Evolutionary conservation across 2,113 vertebrate species (phyloP), one percentile per base, ranked within the genome.

Genomic region (Brachionichthys hirsutus): DNA sequence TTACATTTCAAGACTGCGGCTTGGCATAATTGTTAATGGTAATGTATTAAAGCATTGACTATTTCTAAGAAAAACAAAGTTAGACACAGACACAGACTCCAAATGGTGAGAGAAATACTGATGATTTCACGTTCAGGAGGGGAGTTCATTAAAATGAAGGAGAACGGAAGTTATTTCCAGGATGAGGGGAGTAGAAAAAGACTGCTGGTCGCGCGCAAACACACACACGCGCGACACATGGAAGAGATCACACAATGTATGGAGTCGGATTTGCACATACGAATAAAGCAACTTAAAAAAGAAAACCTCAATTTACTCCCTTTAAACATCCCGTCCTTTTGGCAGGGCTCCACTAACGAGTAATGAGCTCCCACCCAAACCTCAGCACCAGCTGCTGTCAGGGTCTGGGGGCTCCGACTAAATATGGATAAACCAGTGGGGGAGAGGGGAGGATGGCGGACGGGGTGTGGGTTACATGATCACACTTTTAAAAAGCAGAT

Each of bases 291-390:
- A 86, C 80, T 83, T 77, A 84, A 87, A 87, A 83, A 86, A 82
- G 73, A 85, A 83, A 87, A 87, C 84, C 81, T 86, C 84, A 82
- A 81, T 82, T 88, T 81, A 83, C 85, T 86, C 80, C 83, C 78
- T 86, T 83, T 76, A 83, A 83, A 87, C 72, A 66, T 66, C 69
- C 83, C 80, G 79, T 63, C 65, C 50, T 80, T 79, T 78, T 88
- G 85, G 83, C 74, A 49, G 62, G 54, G 45, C 74, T 84, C 85
- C 80, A 65, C 82, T 75, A 82, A 75, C 54, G 69, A 79, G 80
- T 88, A 88, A 88, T 89, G 85, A 89, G 84, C 86, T 81, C 81
- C 82, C 76, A 79, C 80, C 86, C 87, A 84, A 85, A 86, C 86
- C 81, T 89, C 86, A 79, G 70, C 61, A 73, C 67, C 86, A 86